phyloP scores from a whole-genome alignment of 2,888 invertebrate genomes.

The Melitaea athalia region DNA sequence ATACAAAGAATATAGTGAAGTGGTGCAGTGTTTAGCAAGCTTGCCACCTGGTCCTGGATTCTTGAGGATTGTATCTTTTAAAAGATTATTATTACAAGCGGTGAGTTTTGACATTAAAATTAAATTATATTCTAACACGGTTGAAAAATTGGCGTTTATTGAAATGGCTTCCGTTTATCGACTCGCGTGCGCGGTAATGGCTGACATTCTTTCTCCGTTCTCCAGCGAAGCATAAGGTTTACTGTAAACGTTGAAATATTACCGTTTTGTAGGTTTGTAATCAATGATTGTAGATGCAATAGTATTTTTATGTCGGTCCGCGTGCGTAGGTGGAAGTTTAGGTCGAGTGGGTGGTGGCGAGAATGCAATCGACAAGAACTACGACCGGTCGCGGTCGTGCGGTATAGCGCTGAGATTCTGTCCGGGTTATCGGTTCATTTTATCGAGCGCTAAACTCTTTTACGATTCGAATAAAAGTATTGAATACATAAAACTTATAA shows the following conservation, averaged over 20 bases:
- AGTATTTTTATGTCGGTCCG: constrained; percentile 49
- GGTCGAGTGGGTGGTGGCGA: constrained; percentile 59
- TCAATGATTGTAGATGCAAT: constrained; percentile 27
- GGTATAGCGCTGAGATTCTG: constrained; percentile 36
- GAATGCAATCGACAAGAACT: constrained; percentile 61
- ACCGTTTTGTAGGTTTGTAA: constrained; percentile 30
- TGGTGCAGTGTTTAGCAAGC: constrained; percentile 68
- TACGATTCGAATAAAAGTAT: constrained; percentile 7
- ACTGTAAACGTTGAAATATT: constrained; percentile 20
- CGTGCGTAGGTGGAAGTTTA: constrained; percentile 63
- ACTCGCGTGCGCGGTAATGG: constrained; percentile 81
- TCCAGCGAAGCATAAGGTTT: constrained; percentile 53
- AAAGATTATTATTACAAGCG: constrained; percentile 62
- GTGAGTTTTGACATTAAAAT: constrained; percentile 57
- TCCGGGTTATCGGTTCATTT: constrained; percentile 43
- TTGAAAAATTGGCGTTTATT: constrained; percentile 65
- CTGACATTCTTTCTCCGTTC: constrained; percentile 71
- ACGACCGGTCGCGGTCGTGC: constrained; percentile 48
- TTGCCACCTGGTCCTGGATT: constrained; percentile 68
- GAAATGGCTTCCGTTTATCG: constrained; percentile 80
- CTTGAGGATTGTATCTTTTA: constrained; percentile 70
- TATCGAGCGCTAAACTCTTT: constrained; percentile 38
- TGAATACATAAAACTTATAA: not conserved
- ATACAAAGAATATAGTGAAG: constrained; percentile 66
- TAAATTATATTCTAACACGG: constrained; percentile 38